These are phyloP conservation scores for Drosophila tripunctata DNA, from an alignment of 2,888 invertebrate genomes.

Conservation along the genomic window DNA sequence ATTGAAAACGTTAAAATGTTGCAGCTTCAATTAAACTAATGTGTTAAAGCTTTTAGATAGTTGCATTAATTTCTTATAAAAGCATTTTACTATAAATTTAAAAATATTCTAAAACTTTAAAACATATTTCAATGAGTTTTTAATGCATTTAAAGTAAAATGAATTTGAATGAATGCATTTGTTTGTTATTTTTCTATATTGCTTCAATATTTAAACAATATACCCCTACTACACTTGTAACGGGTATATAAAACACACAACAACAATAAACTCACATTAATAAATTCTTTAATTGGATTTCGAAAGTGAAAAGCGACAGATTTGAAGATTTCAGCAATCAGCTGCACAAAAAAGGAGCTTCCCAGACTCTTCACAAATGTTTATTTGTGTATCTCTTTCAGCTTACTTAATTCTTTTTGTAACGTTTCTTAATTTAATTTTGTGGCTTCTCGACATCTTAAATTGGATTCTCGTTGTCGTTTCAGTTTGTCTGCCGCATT, in stretches of 20 bases:
- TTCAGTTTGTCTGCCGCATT: constrained; percentile 41
- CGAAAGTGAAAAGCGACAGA: constrained; percentile 69
- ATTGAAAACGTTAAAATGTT: not conserved
- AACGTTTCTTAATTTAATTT: constrained; percentile 4
- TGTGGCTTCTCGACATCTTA: constrained; percentile 26
- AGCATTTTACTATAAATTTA: not conserved
- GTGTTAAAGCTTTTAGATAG: no score
- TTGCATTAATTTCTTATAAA: no score
- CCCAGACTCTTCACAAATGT: constrained; percentile 59
- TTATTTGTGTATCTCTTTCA: constrained; percentile 76
- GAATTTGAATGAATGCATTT: no score
- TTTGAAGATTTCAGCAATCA: constrained; percentile 30
- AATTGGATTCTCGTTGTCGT: constrained; percentile 58
- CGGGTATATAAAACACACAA: constrained; percentile 2
- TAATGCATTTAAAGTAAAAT: not conserved
- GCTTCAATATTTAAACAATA: not conserved
- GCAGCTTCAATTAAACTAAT: not conserved
- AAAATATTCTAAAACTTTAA: not conserved
- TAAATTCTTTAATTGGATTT: constrained; percentile 61
- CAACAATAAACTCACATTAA: constrained; percentile 12
- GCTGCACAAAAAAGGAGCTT: constrained; percentile 63
- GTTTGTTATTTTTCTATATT: not conserved
- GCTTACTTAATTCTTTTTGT: constrained; percentile 37
- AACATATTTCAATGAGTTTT: not conserved
- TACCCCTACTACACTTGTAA: not conserved